Conservation (phyloP, 1,140 invertebrate species). For the Eueides isabella region DNA sequence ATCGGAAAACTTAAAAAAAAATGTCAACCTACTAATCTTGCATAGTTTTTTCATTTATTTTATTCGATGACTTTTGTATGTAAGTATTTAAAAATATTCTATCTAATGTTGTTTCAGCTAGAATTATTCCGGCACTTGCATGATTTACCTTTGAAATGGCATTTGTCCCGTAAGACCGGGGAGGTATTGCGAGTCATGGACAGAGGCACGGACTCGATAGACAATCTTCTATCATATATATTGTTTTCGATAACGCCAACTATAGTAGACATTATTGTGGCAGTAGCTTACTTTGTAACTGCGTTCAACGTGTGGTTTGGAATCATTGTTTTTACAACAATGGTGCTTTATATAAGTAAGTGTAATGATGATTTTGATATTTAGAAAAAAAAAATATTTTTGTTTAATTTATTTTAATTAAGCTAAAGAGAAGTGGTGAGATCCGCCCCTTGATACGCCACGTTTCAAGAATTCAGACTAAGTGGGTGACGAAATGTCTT, state of each 20-base stretch:
- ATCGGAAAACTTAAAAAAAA: too few species aligned
- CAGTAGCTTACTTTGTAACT: slow-evolving; percentile 93
- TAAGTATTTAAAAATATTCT: too few species aligned
- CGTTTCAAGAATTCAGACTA: too few species aligned
- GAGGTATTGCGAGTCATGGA: slow-evolving; percentile 97
- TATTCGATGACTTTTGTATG: too few species aligned
- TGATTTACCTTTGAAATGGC: slow-evolving; percentile 93
- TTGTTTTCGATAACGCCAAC: slow-evolving; percentile 95
- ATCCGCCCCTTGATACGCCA: too few species aligned
- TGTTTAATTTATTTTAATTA: too few species aligned
- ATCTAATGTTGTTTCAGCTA: slow-evolving; percentile 78
- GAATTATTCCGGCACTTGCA: slow-evolving; percentile 94
- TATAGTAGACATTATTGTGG: slow-evolving; percentile 95
- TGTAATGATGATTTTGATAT: slow-evolving; percentile 35
- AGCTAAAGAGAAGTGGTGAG: too few species aligned
- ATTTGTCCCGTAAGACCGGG: slow-evolving; percentile 95
- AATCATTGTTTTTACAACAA: slow-evolving; percentile 95
- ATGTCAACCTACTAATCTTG: too few species aligned
- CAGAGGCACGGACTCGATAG: slow-evolving; percentile 96
- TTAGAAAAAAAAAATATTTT: neutral
- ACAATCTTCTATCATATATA: slow-evolving; percentile 95
- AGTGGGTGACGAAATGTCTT: too few species aligned
- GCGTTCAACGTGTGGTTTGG: slow-evolving; percentile 97
- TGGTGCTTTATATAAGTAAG: slow-evolving; percentile 96
- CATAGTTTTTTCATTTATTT: too few species aligned